These are phyloP conservation scores for Cryptus armator DNA, from an alignment of 2,888 invertebrate genomes.

Conservation along the genomic window DNA sequence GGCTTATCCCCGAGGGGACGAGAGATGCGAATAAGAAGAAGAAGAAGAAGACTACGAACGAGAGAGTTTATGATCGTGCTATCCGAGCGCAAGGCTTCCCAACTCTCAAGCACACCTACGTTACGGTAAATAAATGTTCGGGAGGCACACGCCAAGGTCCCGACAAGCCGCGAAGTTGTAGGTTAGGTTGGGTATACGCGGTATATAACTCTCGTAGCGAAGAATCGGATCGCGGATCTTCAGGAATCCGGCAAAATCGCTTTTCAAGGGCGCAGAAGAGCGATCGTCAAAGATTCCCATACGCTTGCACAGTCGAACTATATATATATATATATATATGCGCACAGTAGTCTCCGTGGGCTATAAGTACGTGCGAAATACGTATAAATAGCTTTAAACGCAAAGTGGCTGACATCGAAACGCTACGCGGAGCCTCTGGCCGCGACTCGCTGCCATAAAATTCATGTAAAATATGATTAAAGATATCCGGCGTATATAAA, in stretches of 20 bases:
- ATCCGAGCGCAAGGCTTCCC: constrained; percentile 62
- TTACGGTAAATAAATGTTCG: constrained; percentile 64
- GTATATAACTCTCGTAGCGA: not conserved
- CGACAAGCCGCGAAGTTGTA: constrained; percentile 17
- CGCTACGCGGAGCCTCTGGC: not conserved
- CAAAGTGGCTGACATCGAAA: constrained; percentile 35
- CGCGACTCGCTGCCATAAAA: constrained; percentile 26
- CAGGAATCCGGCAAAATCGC: constrained; percentile 60
- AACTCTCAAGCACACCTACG: constrained; percentile 60
- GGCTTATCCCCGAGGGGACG: constrained; percentile 29
- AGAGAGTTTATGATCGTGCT: constrained; percentile 62
- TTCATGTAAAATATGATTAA: constrained; percentile 45
- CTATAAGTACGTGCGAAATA: constrained; percentile 53
- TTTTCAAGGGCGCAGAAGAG: constrained; percentile 49
- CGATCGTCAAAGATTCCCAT: constrained; percentile 54
- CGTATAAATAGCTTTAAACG: constrained; percentile 56
- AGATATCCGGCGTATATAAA: not conserved
- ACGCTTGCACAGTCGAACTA: not conserved
- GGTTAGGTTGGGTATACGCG: not conserved
- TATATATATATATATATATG: not conserved
- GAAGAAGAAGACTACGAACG: constrained; percentile 54
- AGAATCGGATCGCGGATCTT: constrained; percentile 54
- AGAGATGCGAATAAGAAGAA: not conserved
- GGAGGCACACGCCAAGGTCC: constrained; percentile 50
- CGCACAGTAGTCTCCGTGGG: not conserved